Evolutionary conservation across 2,888 invertebrate genomes (phyloP).

Genomic region (Scaptodrosophila latifasciaeformis): DNA sequence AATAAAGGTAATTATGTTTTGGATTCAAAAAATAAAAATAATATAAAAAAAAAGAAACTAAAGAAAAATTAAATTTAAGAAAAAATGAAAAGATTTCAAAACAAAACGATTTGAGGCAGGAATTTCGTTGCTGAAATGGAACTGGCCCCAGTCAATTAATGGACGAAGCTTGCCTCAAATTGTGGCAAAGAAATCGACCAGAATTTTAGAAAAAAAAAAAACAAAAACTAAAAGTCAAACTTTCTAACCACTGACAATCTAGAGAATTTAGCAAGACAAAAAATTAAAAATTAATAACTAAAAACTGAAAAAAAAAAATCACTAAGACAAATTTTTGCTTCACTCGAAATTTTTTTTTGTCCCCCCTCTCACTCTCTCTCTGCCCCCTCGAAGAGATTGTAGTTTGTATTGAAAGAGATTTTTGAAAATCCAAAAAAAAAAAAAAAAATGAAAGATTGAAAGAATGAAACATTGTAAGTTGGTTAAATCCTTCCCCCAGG

Average conservation of each 20-base stretch:
- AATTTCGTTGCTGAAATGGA: constrained; percentile 6
- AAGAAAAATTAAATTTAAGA: neutral
- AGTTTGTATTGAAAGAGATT: too few relatives aligned
- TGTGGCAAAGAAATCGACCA: constrained; percentile 16
- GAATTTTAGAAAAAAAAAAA: too few relatives aligned
- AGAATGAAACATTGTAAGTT: constrained; percentile 8
- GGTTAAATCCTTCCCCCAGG: too few relatives aligned
- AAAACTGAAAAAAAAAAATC: neutral
- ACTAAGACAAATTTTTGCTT: too few relatives aligned
- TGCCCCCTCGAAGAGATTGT: too few relatives aligned
- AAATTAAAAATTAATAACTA: constrained; percentile 23
- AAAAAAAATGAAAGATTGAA: too few relatives aligned
- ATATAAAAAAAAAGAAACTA: neutral
- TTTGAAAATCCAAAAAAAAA: too few relatives aligned
- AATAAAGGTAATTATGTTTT: constrained; percentile 46
- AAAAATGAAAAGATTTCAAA: constrained; percentile 3
- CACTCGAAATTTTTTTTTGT: too few relatives aligned
- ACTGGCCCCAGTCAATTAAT: constrained; percentile 31
- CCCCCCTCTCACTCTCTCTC: too few relatives aligned
- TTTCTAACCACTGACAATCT: constrained; percentile 68
- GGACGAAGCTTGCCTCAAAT: constrained; percentile 33
- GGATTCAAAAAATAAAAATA: constrained; percentile 26
- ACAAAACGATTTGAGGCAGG: constrained; percentile 28
- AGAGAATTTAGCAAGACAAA: constrained; percentile 47
- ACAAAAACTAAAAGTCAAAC: constrained; percentile 21